These are phyloP conservation scores for Trinectes maculatus DNA, from an alignment of 2,113 vertebrate genomes.

Conservation along the genomic window DNA sequence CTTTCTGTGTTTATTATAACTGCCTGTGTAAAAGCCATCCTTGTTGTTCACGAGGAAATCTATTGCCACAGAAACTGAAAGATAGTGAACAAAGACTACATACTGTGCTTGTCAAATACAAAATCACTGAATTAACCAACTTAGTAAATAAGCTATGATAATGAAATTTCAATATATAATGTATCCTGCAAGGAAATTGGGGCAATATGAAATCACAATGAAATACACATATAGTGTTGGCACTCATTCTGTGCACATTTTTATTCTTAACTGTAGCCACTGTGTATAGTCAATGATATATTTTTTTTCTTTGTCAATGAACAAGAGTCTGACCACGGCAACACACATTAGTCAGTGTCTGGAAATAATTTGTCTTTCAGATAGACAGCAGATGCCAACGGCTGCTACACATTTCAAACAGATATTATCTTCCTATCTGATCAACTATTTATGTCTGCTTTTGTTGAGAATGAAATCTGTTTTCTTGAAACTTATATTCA, in stretches of 20 bases:
- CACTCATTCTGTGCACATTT: not conserved
- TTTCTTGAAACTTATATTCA: not conserved
- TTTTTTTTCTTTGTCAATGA: constrained; percentile 13
- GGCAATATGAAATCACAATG: no score
- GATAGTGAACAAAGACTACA: not conserved
- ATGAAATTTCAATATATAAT: no score
- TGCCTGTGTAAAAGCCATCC: constrained; percentile 6
- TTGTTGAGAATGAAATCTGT: not conserved
- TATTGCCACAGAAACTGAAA: constrained; percentile 19
- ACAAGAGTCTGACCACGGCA: constrained; percentile 11
- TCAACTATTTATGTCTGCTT: not conserved
- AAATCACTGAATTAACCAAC: no score
- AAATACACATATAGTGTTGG: no score
- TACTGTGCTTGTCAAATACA: not conserved
- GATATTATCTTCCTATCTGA: constrained; percentile 6
- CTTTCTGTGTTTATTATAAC: not conserved
- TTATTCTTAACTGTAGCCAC: constrained; percentile 17
- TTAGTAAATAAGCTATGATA: no score
- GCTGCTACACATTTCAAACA: constrained; percentile 9
- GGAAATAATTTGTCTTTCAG: constrained; percentile 43
- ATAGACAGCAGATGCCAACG: constrained; percentile 29
- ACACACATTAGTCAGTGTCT: constrained; percentile 27
- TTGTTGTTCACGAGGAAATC: constrained; percentile 11
- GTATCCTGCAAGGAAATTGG: no score
- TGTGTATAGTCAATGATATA: not conserved